phyloP scores from a whole-genome alignment of 1,140 invertebrate genomes.

The Zaprionus taronus region DNA sequence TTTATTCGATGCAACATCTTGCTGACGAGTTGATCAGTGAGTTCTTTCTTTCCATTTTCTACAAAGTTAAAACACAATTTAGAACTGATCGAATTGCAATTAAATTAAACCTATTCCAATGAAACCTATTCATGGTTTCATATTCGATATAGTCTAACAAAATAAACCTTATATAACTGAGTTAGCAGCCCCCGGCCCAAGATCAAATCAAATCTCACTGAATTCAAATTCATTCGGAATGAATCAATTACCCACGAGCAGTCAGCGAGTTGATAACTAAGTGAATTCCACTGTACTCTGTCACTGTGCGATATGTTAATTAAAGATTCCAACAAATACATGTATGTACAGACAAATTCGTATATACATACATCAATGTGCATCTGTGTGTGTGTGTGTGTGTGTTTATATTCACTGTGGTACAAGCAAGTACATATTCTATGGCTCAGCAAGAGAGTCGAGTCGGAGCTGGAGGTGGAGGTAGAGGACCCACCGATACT shows the following conservation, averaged over 20 bases:
- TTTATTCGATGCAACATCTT: background rate
- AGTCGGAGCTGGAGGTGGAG: background rate
- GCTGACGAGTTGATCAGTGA: background rate
- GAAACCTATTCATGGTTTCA: too few species aligned
- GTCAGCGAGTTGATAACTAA: constrained; percentile 8
- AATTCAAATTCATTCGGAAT: background rate
- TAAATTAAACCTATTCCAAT: too few species aligned
- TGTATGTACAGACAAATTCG: background rate
- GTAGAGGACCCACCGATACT: background rate
- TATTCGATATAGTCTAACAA: background rate
- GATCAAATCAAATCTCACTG: background rate
- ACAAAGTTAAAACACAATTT: background rate
- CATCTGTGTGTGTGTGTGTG: background rate
- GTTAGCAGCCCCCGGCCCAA: background rate
- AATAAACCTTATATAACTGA: too few species aligned
- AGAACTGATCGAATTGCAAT: background rate
- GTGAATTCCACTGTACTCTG: constrained; percentile 16
- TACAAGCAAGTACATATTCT: background rate
- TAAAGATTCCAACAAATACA: constrained; percentile 20
- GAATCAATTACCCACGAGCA: constrained; percentile 1
- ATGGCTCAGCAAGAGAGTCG: background rate
- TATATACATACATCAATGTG: background rate
- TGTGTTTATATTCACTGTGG: background rate
- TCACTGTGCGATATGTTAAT: constrained; percentile 41
- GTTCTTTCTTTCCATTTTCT: too few species aligned